A percentile compares a stretch with the other conserved stretches of the same genome.
phyloP scores from a whole-genome alignment of 2,888 invertebrate species.

The Melieria crassipennis region DNA sequence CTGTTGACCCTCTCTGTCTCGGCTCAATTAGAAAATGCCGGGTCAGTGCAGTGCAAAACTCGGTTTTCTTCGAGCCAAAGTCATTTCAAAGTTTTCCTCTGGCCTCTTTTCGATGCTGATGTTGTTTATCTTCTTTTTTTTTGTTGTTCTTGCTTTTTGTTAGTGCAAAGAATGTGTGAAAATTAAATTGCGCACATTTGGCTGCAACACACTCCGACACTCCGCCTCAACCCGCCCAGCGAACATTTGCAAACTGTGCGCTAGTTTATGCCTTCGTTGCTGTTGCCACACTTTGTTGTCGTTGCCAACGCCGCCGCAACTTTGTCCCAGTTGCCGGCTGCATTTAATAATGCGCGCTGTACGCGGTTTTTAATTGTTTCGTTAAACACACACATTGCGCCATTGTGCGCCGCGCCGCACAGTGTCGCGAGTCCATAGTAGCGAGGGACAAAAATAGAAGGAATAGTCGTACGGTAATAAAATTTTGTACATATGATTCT shows the following conservation, averaged over 20 bases:
- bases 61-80: neutral
- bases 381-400: too few species aligned
- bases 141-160: constrained; percentile 9
- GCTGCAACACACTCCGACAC: neutral
- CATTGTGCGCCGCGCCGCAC: too few species aligned
- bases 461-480: too few species aligned
- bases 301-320: too few species aligned
- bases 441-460: too few species aligned
- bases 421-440: too few species aligned
- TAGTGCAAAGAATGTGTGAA: neutral
- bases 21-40: neutral
- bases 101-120: neutral
- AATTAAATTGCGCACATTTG: constrained; percentile 21
- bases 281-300: constrained; percentile 5
- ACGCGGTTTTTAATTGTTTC: too few species aligned
- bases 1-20: neutral
- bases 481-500: too few species aligned
- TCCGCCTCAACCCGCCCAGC: neutral
- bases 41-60: neutral
- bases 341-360: too few species aligned
- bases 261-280: neutral
- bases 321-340: too few species aligned
- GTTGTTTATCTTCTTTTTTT: neutral
- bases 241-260: neutral
- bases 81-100: neutral